Percentiles rank a stretch among this genome's conserved stretches.
These are phyloP conservation scores for Caenorhabditis uteleia DNA, from an alignment of 2,888 invertebrate species.

Conservation along the genomic window DNA sequence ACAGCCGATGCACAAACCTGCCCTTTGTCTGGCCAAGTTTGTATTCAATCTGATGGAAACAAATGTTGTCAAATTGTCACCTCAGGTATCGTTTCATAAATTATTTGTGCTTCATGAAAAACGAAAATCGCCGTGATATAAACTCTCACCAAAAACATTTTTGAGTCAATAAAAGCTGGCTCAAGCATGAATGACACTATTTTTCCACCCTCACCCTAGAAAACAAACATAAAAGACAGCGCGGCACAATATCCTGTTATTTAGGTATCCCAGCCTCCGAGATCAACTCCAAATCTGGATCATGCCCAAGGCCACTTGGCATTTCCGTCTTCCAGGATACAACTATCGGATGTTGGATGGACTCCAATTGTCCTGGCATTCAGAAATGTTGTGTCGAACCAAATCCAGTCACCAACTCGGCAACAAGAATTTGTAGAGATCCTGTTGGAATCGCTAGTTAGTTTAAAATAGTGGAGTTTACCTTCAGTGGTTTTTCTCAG, in stretches of 20 bases:
- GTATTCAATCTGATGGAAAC: constrained; percentile 64
- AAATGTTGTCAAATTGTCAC: constrained; percentile 65
- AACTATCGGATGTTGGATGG: constrained; percentile 67
- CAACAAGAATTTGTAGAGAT: constrained; percentile 66
- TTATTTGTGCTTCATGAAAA: too few species aligned
- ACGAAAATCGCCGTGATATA: too few species aligned
- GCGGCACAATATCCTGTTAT: too few species aligned
- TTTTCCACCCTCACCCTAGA: too few species aligned
- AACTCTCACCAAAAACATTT: too few species aligned
- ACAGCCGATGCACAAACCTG: constrained; percentile 63
- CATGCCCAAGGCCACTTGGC: constrained; percentile 65
- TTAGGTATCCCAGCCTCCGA: constrained; percentile 66
- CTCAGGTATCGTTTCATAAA: constrained; percentile 47
- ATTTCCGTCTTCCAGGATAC: constrained; percentile 62
- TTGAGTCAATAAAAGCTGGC: too few species aligned
- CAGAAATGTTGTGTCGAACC: constrained; percentile 69
- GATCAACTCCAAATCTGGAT: constrained; percentile 67
- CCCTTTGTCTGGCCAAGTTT: constrained; percentile 65
- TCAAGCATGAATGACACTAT: too few species aligned
- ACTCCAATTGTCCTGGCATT: constrained; percentile 66
- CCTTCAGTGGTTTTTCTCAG: constrained; percentile 11
- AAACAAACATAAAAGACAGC: too few species aligned
- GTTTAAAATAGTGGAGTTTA: constrained; percentile 9
- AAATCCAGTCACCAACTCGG: constrained; percentile 64
- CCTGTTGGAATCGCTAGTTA: constrained; percentile 64